Conservation (phyloP, 2,797 vertebrate genomes). For the Catharus ustulatus region DNA sequence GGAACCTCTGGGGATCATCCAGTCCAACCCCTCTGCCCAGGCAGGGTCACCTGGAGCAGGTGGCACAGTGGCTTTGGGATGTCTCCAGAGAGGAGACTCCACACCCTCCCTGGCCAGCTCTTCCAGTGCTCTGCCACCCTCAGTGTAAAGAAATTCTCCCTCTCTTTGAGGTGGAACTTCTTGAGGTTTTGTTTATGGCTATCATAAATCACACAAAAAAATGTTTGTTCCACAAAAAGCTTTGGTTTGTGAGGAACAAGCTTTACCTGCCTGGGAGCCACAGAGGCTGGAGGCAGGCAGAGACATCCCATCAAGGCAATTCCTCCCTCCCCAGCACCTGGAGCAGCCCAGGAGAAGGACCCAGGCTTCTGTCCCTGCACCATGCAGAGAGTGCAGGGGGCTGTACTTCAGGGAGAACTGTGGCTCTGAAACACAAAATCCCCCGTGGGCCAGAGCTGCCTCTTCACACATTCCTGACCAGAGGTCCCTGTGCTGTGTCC, state of each 20-base stretch:
- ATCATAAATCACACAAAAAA: background rate
- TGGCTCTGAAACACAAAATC: background rate
- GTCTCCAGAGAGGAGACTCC: background rate
- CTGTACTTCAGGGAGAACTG: background rate
- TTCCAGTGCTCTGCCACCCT: background rate
- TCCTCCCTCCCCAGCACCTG: background rate
- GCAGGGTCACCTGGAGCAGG: background rate
- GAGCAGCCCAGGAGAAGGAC: background rate
- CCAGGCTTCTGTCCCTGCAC: background rate
- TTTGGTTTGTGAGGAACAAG: background rate
- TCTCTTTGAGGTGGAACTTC: background rate
- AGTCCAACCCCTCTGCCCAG: background rate
- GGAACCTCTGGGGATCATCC: background rate
- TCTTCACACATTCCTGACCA: background rate
- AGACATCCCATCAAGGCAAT: background rate
- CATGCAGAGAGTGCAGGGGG: background rate
- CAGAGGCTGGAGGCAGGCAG: background rate
- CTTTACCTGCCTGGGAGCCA: background rate
- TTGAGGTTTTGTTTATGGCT: background rate
- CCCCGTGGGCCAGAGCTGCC: background rate
- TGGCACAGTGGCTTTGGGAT: background rate
- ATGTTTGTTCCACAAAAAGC: background rate
- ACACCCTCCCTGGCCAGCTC: background rate
- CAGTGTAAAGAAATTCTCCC: no score
- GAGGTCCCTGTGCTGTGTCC: background rate